Evolutionary conservation across 2,113 vertebrate species (phyloP), one percentile per base, ranked within the genome.

Genomic region (Elachura formosa): DNA sequence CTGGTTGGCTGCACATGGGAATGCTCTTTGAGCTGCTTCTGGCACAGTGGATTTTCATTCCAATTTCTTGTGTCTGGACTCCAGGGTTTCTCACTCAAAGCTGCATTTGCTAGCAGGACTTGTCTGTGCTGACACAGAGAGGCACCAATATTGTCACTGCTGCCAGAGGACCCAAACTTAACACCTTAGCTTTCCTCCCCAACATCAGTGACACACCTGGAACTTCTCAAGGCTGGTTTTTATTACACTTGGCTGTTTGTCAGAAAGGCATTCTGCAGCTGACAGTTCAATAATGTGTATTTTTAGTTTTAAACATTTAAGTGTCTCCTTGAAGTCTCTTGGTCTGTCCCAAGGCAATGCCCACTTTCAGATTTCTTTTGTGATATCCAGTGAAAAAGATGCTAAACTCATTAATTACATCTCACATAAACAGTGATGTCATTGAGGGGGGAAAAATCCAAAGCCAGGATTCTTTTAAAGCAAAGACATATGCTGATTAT

Each of bases 1-100:
- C 24, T 7, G 38, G 0, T 12, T 20, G 3, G 1, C 29, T 51
- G n/a, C 82, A 11, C 7, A 0, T 13, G 36, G 40, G 24, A 46
- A 14, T 6, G 3, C 11, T 78, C 59, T 54, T 28, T 20, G 33
- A 55, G 63, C 58, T 68, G 51, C 3, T 73, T 67, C 41, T 69
- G 34, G 72, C 54, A 18, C 52, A 8, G 17, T 0, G 11, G 6
- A 20, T 51, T 73, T 40, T 7, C 31, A 21, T 64, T 36, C 61
- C 21, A 5, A 5, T 43, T 78, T 25, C 40, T 46, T 8, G 9
- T 25, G 33, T n/a, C 1, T 5, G 20, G 14, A 31, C 67, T 48
- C 26, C 5, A 55, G 54, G 43, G 49, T 28, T 43, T 26, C 22
- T 40, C 48, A 22, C 28, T 40, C n/a, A 26, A 46, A 82, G 40